phyloP scores from a whole-genome alignment of 2,888 invertebrate genomes.

The Nomada hirtipes region DNA sequence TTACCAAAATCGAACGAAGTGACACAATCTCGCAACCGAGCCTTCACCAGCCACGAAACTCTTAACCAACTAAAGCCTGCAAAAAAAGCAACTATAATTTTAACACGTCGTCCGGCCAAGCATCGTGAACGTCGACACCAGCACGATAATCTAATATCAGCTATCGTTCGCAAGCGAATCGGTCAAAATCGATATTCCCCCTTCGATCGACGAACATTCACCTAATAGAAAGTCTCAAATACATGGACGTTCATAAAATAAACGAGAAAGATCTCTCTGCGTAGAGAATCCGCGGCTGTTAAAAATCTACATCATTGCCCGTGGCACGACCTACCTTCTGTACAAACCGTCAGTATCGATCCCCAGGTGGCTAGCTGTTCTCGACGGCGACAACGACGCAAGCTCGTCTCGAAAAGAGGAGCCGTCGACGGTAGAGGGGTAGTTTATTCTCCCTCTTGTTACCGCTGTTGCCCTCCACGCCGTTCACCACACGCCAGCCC shows the following conservation, averaged over 20 bases:
- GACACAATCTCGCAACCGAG: too few relatives aligned
- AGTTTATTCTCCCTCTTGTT: slow-evolving; percentile 40
- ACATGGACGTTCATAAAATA: not conserved
- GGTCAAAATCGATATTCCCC: not conserved
- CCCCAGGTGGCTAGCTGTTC: slow-evolving; percentile 31
- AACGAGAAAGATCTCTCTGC: not conserved
- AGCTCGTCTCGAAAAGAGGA: slow-evolving; percentile 47
- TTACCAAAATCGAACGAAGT: too few relatives aligned
- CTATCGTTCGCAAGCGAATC: not conserved
- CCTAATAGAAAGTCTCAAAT: not conserved
- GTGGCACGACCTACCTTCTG: slow-evolving; percentile 47
- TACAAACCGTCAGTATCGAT: slow-evolving; percentile 56
- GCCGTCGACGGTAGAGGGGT: slow-evolving; percentile 45
- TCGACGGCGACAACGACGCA: slow-evolving; percentile 52
- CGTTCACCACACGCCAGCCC: not conserved
- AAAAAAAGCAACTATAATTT: too few relatives aligned
- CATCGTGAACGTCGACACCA: not conserved
- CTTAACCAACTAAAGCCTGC: too few relatives aligned
- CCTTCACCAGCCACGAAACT: too few relatives aligned
- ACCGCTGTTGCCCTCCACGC: slow-evolving; percentile 2
- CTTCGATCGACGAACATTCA: slow-evolving; percentile 5
- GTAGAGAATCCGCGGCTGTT: not conserved
- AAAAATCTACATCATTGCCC: slow-evolving; percentile 16
- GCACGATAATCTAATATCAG: slow-evolving; percentile 8
- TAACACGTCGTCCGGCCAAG: not conserved